Percentiles rank a stretch among this genome's conserved stretches.
Conservation (phyloP, 2,888 invertebrate species). For the Xanthostigma xanthostigma region DNA sequence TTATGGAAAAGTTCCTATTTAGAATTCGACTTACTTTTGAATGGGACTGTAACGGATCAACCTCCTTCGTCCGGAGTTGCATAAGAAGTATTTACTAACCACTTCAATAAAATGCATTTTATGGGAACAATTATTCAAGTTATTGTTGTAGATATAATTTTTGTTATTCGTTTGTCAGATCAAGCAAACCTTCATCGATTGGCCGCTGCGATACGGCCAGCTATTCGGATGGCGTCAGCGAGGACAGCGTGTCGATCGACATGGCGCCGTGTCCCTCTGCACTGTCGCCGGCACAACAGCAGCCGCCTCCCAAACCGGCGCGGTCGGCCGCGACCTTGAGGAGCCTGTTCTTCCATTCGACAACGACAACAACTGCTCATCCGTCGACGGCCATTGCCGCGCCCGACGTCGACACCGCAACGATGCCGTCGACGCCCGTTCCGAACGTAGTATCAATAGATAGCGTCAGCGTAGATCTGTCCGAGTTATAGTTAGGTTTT, state of each 20-base stretch:
- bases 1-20: too few species aligned
- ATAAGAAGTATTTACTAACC: too few species aligned
- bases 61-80: too few species aligned
- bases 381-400: slow-evolving; percentile 4
- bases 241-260: slow-evolving; percentile 27
- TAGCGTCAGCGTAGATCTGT: slow-evolving; percentile 1
- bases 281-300: slow-evolving; percentile 15
- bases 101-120: too few species aligned
- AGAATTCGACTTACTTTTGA: too few species aligned
- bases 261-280: slow-evolving; percentile 18
- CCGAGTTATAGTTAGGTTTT: neutral
- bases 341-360: slow-evolving; percentile 36
- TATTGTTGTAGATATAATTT: neutral
- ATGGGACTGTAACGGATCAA: too few species aligned
- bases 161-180: slow-evolving; percentile 4
- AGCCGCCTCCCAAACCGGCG: slow-evolving; percentile 24
- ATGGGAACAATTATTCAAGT: too few species aligned
- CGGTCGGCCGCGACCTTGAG: slow-evolving; percentile 33
- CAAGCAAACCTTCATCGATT: neutral
- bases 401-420: too few species aligned
- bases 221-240: slow-evolving; percentile 25
- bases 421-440: slow-evolving; percentile 2
- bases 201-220: slow-evolving; percentile 16
- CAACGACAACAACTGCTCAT: slow-evolving; percentile 8
- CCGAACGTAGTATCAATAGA: neutral